Evolutionary conservation across 2,113 vertebrate genomes (phyloP).

Genomic region (Hymenochirus boettgeri): DNA sequence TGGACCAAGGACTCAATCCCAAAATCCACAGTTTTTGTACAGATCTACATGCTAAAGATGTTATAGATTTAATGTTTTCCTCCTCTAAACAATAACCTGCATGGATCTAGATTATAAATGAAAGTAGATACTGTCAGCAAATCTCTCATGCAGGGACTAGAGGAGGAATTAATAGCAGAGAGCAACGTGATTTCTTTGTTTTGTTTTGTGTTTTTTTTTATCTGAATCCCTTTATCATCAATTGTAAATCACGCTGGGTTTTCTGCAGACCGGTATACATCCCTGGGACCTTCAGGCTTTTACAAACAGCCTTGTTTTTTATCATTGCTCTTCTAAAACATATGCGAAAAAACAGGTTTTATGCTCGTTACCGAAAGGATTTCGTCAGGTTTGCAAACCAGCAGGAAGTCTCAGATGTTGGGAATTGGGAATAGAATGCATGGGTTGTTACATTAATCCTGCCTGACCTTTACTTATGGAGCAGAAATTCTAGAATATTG

Average conservation of each 20-base stretch:
- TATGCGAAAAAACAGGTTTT: not conserved
- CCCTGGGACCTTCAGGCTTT: conserved; percentile 30
- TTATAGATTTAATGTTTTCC: conserved; percentile 17
- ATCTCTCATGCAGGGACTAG: conserved; percentile 28
- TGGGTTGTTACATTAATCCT: no score
- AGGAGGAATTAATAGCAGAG: conserved; percentile 37
- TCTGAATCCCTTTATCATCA: conserved; percentile 32
- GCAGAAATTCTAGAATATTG: no score
- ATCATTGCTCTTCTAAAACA: conserved; percentile 24
- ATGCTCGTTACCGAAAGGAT: not conserved
- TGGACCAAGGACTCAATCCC: no score
- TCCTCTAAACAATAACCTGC: conserved; percentile 25
- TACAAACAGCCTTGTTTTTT: conserved; percentile 39
- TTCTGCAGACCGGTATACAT: conserved; percentile 26
- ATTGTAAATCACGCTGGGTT: conserved; percentile 35
- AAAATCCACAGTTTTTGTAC: conserved; percentile 5
- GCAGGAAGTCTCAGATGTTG: not conserved
- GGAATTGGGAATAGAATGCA: no score
- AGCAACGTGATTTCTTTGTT: conserved; percentile 33
- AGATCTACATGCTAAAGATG: conserved; percentile 30
- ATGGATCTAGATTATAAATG: conserved; percentile 36
- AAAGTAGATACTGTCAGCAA: conserved; percentile 36
- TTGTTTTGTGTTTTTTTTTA: no score
- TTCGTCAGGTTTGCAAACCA: not conserved
- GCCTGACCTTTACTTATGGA: no score